phyloP scores from a whole-genome alignment of 2,797 vertebrate genomes.

The Sparidentex hasta region DNA sequence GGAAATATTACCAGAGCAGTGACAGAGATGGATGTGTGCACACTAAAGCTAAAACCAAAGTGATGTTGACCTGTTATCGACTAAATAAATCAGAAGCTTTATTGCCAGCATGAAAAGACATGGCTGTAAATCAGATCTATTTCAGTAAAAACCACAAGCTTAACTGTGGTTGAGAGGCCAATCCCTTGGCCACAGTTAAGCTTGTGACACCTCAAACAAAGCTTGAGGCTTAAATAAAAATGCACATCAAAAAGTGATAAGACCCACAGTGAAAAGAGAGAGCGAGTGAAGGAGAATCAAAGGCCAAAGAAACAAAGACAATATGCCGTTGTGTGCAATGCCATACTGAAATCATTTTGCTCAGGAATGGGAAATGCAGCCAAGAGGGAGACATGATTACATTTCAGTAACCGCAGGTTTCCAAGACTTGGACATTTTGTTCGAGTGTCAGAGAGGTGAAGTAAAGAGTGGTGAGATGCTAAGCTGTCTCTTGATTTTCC shows the following conservation, averaged over 20 bases:
- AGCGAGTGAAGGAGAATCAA: background rate
- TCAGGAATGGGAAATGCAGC: background rate
- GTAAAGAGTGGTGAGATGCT: background rate
- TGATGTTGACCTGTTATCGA: background rate
- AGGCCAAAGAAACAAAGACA: background rate
- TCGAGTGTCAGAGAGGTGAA: background rate
- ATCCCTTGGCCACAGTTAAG: slow-evolving; percentile 19
- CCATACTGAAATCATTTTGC: background rate
- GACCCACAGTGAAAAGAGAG: background rate
- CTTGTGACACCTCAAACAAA: slow-evolving; percentile 15
- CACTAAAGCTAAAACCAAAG: background rate
- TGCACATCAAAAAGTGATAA: background rate
- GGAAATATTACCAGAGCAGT: background rate
- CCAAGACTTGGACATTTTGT: background rate
- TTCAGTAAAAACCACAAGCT: slow-evolving; percentile 21
- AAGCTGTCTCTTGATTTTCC: background rate
- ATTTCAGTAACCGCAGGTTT: background rate
- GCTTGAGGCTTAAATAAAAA: slow-evolving; percentile 16
- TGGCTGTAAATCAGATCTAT: slow-evolving; percentile 13
- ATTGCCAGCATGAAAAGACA: background rate
- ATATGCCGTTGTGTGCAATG: background rate
- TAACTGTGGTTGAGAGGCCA: slow-evolving; percentile 14
- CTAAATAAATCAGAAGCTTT: slow-evolving; percentile 8
- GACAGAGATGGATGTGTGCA: too few relatives aligned
- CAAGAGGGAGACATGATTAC: background rate